Conservation (phyloP, 1,140 invertebrate species). For the Ylistrum balloti region DNA sequence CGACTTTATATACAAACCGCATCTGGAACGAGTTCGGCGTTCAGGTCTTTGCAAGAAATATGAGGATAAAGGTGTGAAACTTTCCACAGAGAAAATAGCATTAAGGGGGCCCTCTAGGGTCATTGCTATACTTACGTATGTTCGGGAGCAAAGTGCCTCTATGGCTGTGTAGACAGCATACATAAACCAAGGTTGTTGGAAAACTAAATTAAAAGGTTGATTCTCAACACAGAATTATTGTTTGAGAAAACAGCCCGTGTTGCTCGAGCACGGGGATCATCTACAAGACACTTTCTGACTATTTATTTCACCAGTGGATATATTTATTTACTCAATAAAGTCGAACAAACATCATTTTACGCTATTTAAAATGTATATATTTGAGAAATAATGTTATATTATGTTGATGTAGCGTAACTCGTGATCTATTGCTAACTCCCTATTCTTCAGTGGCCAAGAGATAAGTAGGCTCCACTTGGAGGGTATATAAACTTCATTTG, state of each 20-base stretch:
- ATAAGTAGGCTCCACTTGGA: not conserved
- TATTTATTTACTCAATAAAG: slow-evolving; percentile 36
- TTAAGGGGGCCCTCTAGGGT: slow-evolving; percentile 14
- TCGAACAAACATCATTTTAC: slow-evolving; percentile 33
- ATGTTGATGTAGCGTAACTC: not conserved
- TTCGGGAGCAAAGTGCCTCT: slow-evolving; percentile 17
- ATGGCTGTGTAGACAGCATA: not conserved
- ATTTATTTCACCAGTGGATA: not conserved
- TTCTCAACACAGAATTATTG: slow-evolving; percentile 59
- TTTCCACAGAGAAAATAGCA: not conserved
- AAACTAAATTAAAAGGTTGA: slow-evolving; percentile 62
- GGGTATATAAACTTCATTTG: slow-evolving; percentile 34
- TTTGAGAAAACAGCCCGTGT: slow-evolving; percentile 57
- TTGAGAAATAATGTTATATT: not conserved
- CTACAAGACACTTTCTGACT: not conserved
- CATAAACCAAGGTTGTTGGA: slow-evolving; percentile 61
- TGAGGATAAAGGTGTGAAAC: slow-evolving; percentile 31
- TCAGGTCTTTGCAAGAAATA: slow-evolving; percentile 27
- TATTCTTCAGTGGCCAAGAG: not conserved
- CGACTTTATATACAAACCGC: slow-evolving; percentile 26
- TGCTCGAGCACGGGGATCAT: not conserved
- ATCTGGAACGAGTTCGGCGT: slow-evolving; percentile 8
- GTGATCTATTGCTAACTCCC: not conserved
- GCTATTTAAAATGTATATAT: slow-evolving; percentile 18
- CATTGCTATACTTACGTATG: slow-evolving; percentile 15